Evolutionary conservation across 2,888 invertebrate genomes (phyloP).

Genomic region (Drosophila emarginata): DNA sequence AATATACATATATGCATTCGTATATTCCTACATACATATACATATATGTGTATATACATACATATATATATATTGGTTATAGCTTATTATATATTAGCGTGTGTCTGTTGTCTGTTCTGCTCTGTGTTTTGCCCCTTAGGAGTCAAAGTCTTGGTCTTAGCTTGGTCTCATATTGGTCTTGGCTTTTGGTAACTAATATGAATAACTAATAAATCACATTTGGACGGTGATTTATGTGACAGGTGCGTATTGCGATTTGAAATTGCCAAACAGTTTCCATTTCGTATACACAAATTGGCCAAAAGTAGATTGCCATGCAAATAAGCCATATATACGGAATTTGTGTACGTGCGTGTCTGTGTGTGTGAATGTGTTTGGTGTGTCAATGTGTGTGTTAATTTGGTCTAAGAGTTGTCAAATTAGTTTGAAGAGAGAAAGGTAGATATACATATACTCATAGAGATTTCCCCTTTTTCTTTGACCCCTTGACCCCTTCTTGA

Average conservation of each 20-base stretch:
- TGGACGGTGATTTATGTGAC: conserved; percentile 72
- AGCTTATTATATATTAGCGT: conserved; percentile 71
- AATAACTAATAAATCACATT: conserved; percentile 75
- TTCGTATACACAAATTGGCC: conserved; percentile 64
- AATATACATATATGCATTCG: background rate
- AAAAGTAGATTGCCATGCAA: conserved; percentile 46
- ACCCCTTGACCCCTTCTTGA: background rate
- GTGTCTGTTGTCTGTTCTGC: conserved; percentile 21
- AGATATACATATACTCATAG: background rate
- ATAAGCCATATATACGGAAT: conserved; percentile 33
- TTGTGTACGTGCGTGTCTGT: conserved; percentile 9
- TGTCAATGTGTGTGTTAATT: conserved; percentile 43
- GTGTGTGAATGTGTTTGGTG: conserved; percentile 12
- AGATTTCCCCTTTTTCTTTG: background rate
- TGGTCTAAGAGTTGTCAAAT: conserved; percentile 63
- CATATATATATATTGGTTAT: conserved; percentile 43
- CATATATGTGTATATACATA: background rate
- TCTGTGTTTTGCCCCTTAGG: conserved; percentile 35
- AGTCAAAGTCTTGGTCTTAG: conserved; percentile 31
- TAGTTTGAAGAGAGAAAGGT: conserved; percentile 43
- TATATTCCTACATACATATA: background rate
- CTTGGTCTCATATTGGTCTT: conserved; percentile 11
- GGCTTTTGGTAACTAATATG: conserved; percentile 66
- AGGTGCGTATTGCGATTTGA: conserved; percentile 75
- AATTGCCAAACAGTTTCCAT: conserved; percentile 72